These are phyloP conservation scores for Calcarius ornatus DNA, from an alignment of 2,113 vertebrate genomes.

Conservation along the genomic window DNA sequence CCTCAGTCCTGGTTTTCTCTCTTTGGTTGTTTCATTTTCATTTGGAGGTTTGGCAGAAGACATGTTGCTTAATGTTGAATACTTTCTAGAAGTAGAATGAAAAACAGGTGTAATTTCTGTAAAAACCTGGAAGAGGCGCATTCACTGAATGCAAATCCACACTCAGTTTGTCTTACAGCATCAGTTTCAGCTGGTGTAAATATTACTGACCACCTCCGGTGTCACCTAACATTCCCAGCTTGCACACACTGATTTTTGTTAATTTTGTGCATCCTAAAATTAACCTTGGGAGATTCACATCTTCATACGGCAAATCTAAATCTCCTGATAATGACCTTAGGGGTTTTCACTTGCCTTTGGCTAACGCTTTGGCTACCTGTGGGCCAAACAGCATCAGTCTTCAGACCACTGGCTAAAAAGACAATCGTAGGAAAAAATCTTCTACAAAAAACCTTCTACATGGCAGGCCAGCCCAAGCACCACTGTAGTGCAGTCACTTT, in stretches of 20 bases:
- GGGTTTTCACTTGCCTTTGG: neutral
- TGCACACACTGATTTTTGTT: neutral
- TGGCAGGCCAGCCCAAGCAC: neutral
- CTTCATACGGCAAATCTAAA: neutral
- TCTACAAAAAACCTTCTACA: too few relatives aligned
- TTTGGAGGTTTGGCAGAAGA: constrained; percentile 66
- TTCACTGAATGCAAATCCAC: neutral
- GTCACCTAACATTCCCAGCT: neutral
- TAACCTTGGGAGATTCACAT: neutral
- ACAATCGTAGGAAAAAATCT: neutral
- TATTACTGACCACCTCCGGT: fast-evolving
- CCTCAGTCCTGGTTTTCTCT: constrained; percentile 81
- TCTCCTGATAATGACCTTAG: neutral
- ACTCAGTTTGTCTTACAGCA: neutral
- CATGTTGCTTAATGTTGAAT: constrained; percentile 68
- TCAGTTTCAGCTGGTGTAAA: neutral
- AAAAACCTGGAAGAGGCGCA: neutral
- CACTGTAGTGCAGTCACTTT: fast-evolving
- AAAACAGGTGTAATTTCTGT: neutral
- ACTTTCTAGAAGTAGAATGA: constrained; percentile 41
- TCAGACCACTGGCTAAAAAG: neutral
- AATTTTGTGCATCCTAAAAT: neutral
- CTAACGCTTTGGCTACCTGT: neutral
- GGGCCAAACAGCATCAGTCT: neutral
- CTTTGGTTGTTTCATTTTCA: constrained; percentile 61